A percentile compares a stretch with the other conserved stretches of the same genome.
These are phyloP conservation scores for Acestrorhynchus altus DNA, from an alignment of 2,797 vertebrate genomes.

Conservation along the genomic window DNA sequence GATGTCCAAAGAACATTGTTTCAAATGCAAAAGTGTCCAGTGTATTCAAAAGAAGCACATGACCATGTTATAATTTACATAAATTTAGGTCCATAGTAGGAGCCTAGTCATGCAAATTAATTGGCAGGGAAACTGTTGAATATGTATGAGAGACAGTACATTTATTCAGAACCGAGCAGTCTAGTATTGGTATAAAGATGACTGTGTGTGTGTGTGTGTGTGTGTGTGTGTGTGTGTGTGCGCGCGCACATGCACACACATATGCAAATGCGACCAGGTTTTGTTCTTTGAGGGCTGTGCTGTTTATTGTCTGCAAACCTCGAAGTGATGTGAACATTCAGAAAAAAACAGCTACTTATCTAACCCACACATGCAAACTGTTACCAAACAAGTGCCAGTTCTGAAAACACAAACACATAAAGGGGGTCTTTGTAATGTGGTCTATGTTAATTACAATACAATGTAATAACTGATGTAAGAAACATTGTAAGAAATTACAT, in stretches of 20 bases:
- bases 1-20: constrained; percentile 5
- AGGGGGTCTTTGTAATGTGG: no score
- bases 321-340: background rate
- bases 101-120: constrained; percentile 30
- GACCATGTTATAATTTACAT: constrained; percentile 26
- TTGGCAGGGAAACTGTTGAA: constrained; percentile 20
- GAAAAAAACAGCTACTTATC: background rate
- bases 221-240: background rate
- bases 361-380: background rate
- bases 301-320: background rate
- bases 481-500: no score
- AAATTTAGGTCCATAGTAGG: constrained; percentile 14
- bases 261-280: background rate
- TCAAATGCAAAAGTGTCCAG: background rate
- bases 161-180: background rate
- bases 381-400: no score
- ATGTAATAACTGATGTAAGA: no score
- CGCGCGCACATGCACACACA: background rate
- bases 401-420: no score
- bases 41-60: background rate
- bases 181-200: background rate
- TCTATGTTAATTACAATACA: no score
- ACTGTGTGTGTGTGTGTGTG: constrained; percentile 14
- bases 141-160: constrained; percentile 29
- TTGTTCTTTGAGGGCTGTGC: background rate